Base-by-base conservation (phyloP, 2,113 vertebrate species). In the Callithrix jacchus region DNA sequence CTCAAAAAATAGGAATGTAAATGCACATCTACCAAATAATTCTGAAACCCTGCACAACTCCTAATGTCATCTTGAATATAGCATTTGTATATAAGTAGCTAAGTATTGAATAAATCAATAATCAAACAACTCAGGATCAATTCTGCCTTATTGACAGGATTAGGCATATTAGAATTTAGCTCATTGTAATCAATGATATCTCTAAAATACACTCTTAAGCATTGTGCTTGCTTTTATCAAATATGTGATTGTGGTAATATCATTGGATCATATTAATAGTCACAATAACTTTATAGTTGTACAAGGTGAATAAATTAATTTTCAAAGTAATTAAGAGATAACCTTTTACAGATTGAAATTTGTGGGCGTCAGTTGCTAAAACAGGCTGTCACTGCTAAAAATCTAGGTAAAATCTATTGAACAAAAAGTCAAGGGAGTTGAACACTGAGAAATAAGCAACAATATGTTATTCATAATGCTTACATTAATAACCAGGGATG, bases 281-380 rank as follows among this genome's bases (percentile, higher is more conserved):
- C 58, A 58, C 42, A 76, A 68, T 18, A 87, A 80, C 35, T 42
- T 64, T 58, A 54, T n/a, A 68, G 30, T n/a, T 82, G 3, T 7
- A 45, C 17, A 81, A 14, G 20, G 32, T 82, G n/a, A 87, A 80
- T 56, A 89, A 61, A 86, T 70, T 52, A 52, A 47, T 87, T 85
- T 95, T 52, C 56, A 82, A 94, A 90, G n/a, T 32, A 71, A 94
- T 76, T 81, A 92, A 84, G 52, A 91, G 35, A 10, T 6, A 73
- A 56, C 16, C 32, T 79, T 92, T 76, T 42, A 40, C 8, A 66
- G 47, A 66, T 47, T 68, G 25, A 14, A 85, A 71, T 89, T 21
- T 85, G 35, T 54, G 80, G 20, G 9, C 54, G 20, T 82, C 58
- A 61, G 5, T 32, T 66, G 23, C 18, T 93, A 52, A 82, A 85